Percentiles rank a stretch among this genome's conserved stretches.
Evolutionary conservation across 1,140 invertebrate genomes (phyloP).

Genomic region (Daktulosphaira vitifoliae): DNA sequence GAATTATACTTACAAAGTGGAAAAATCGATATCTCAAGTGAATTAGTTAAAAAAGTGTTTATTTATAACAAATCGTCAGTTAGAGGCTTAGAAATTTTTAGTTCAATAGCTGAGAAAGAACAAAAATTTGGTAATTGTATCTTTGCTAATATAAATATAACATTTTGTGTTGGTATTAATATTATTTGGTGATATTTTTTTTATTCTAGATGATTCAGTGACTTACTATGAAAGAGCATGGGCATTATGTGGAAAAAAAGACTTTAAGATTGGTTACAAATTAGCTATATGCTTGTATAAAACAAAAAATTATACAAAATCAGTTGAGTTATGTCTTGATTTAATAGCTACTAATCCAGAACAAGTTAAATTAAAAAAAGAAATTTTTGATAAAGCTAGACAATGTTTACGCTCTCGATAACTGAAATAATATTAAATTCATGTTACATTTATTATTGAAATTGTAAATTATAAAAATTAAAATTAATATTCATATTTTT

Average conservation of each 20-base stretch:
- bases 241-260: constrained; percentile 66
- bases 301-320: constrained; percentile 77
- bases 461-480: too few relatives aligned
- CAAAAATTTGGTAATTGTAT: constrained; percentile 63
- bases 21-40: constrained; percentile 78
- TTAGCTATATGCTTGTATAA: constrained; percentile 87
- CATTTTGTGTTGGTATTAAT: neutral
- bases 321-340: constrained; percentile 74
- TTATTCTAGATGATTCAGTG: constrained; percentile 56
- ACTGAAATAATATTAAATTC: too few relatives aligned
- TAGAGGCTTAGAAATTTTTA: constrained; percentile 83
- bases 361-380: constrained; percentile 84
- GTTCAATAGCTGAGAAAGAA: constrained; percentile 83
- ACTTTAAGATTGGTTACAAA: constrained; percentile 82
- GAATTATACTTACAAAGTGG: constrained; percentile 83
- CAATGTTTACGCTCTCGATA: constrained; percentile 62
- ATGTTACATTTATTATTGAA: too few relatives aligned
- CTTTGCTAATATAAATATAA: neutral
- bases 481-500: too few relatives aligned
- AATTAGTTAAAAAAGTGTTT: constrained; percentile 68
- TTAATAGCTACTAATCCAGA: constrained; percentile 74
- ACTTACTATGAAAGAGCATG: constrained; percentile 60
- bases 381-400: constrained; percentile 90
- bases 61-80: constrained; percentile 84
- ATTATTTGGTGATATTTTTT: constrained; percentile 3